Conservation (phyloP, 1,140 invertebrate species). For the Dreissena polymorpha region DNA sequence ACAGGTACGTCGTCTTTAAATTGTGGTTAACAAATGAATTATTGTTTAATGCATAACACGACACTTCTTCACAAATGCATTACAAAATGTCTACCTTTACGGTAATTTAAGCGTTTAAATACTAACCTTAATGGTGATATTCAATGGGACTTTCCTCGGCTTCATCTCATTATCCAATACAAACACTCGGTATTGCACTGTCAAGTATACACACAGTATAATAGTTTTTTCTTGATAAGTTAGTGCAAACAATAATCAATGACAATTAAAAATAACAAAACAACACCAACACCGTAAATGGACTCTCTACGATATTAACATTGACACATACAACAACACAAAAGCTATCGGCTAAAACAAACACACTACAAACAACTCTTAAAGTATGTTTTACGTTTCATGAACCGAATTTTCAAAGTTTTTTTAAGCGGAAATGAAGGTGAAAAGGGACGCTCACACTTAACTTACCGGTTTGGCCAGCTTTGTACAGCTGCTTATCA, state of each 20-base stretch:
- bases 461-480: constrained; percentile 25
- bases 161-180: constrained; percentile 45
- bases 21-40: too few species aligned
- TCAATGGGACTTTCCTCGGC: constrained; percentile 13
- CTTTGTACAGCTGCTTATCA: constrained; percentile 43
- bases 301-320: background rate
- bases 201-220: background rate
- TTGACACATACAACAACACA: background rate
- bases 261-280: background rate
- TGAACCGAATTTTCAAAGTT: background rate
- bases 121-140: constrained; percentile 24
- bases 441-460: background rate
- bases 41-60: too few species aligned
- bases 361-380: background rate
- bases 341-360: background rate
- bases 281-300: too few species aligned
- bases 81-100: too few species aligned
- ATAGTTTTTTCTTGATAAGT: background rate
- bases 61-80: too few species aligned
- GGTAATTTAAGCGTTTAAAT: too few species aligned
- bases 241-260: background rate
- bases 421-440: background rate
- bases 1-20: too few species aligned
- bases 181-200: constrained; percentile 49
- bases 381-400: background rate